These are phyloP conservation scores for Eucera pruinosa DNA, from an alignment of 2,888 invertebrate species.

Conservation along the genomic window DNA sequence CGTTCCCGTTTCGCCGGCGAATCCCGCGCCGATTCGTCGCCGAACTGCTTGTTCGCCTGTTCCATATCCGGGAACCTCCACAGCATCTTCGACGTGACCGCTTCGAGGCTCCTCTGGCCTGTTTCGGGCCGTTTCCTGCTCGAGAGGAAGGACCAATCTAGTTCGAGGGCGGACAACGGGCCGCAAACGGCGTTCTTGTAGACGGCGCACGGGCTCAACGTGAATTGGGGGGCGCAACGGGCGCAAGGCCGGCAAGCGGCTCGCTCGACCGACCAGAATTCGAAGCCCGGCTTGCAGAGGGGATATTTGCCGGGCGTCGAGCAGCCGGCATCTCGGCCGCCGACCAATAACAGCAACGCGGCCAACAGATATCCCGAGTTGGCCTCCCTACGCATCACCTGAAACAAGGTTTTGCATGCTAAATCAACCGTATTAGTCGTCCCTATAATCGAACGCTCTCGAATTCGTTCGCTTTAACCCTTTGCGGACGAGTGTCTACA, in stretches of 20 bases:
- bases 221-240: constrained; percentile 88
- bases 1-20: constrained; percentile 3
- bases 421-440: too few species aligned
- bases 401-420: too few species aligned
- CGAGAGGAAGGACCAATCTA: constrained; percentile 87
- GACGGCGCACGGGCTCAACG: constrained; percentile 90
- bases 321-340: constrained; percentile 56
- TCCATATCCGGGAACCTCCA: constrained; percentile 68
- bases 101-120: constrained; percentile 55
- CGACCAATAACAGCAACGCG: constrained; percentile 74
- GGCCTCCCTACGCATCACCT: constrained; percentile 79
- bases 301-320: constrained; percentile 67
- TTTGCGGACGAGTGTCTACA: too few species aligned
- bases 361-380: constrained; percentile 74
- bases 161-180: constrained; percentile 88
- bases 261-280: constrained; percentile 89
- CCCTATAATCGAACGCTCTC: too few species aligned
- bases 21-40: constrained; percentile 5
- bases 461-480: too few species aligned
- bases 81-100: constrained; percentile 69
- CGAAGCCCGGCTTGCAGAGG: constrained; percentile 85
- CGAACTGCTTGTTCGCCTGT: constrained; percentile 44
- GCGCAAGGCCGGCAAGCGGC: constrained; percentile 90
- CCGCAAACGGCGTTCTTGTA: constrained; percentile 92
- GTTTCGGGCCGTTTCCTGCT: constrained; percentile 83